Evolutionary conservation across 2,797 vertebrate genomes (phyloP).

Genomic region (Pseudopleuronectes americanus): DNA sequence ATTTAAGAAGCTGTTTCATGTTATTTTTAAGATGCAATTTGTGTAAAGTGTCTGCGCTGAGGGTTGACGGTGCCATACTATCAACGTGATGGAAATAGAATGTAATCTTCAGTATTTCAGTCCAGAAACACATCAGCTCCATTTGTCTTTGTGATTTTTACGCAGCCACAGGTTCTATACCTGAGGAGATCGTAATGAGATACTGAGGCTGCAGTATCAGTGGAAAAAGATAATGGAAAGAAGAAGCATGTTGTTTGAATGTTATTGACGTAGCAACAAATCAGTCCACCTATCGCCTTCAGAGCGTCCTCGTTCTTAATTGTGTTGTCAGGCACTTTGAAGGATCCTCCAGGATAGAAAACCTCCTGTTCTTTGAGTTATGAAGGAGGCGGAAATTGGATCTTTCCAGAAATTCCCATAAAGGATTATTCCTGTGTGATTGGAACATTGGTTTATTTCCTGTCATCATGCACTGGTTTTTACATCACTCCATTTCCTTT

Average conservation of each 20-base stretch:
- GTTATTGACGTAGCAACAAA: slow-evolving; percentile 40
- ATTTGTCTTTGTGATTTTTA: slow-evolving; percentile 42
- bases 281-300: slow-evolving; percentile 23
- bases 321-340: slow-evolving; percentile 45
- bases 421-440: slow-evolving; percentile 59
- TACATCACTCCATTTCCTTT: slow-evolving; percentile 34
- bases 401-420: slow-evolving; percentile 58
- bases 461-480: slow-evolving; percentile 33
- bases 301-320: slow-evolving; percentile 41
- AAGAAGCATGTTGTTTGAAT: slow-evolving; percentile 25
- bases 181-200: slow-evolving; percentile 29
- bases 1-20: slow-evolving; percentile 30
- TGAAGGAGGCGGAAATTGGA: slow-evolving; percentile 61
- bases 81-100: slow-evolving; percentile 35
- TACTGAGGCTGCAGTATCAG: slow-evolving; percentile 37
- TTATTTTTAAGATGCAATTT: slow-evolving; percentile 10
- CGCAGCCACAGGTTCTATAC: slow-evolving; percentile 25
- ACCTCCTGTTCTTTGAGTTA: slow-evolving; percentile 52
- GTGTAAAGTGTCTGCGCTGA: background rate
- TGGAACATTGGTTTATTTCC: slow-evolving; percentile 51
- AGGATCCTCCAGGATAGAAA: slow-evolving; percentile 58
- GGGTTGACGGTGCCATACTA: background rate
- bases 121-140: slow-evolving; percentile 9
- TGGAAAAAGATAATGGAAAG: slow-evolving; percentile 24
- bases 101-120: slow-evolving; percentile 40